These are phyloP conservation scores for Nansenia antarctica DNA, from an alignment of 2,113 vertebrate genomes.

Conservation along the genomic window DNA sequence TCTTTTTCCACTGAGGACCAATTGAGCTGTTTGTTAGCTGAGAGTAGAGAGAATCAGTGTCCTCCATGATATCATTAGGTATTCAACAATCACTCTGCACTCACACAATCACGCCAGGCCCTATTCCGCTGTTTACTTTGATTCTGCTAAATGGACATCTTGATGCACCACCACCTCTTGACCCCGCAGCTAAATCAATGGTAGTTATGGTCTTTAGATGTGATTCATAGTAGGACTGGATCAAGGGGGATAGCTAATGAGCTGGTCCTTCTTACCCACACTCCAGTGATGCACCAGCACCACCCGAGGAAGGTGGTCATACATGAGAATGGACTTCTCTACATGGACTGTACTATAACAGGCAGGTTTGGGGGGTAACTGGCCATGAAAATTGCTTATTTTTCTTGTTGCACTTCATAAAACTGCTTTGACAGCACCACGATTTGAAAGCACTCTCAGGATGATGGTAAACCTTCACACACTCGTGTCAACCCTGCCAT, in stretches of 20 bases:
- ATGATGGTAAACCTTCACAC: too few relatives aligned
- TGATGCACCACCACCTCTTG: conserved; percentile 44
- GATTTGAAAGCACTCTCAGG: neutral
- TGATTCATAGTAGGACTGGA: conserved; percentile 40
- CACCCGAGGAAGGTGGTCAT: neutral
- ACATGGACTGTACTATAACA: neutral
- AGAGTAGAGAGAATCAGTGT: neutral
- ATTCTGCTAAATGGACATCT: conserved; percentile 51
- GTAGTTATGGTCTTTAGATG: conserved; percentile 35
- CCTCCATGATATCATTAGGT: conserved; percentile 47
- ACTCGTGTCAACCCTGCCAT: too few relatives aligned
- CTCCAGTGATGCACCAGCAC: neutral
- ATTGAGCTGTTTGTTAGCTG: neutral
- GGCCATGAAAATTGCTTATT: neutral
- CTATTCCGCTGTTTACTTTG: conserved; percentile 45
- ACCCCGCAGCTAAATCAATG: conserved; percentile 52
- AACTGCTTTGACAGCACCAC: neutral
- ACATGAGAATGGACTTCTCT: neutral
- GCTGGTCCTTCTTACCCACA: neutral
- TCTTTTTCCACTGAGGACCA: too few relatives aligned
- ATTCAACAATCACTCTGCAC: conserved; percentile 52
- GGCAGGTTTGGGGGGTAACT: too few relatives aligned
- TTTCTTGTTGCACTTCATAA: neutral
- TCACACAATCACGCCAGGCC: conserved; percentile 48
- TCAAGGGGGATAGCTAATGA: conserved; percentile 45